Conservation (phyloP, 1,140 invertebrate species). For the Grapholita molesta region DNA sequence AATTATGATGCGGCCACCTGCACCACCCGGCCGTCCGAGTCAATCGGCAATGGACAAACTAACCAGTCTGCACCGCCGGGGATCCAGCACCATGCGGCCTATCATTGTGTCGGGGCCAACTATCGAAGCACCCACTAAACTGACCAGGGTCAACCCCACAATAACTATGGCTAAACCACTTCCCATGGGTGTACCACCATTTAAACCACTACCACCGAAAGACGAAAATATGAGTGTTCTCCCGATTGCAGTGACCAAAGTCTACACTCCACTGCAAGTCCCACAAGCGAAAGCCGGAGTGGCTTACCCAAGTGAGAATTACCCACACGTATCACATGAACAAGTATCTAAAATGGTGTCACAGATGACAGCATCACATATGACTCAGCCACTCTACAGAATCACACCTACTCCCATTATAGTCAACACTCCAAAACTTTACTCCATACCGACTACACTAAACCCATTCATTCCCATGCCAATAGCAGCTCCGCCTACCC, state of each 20-base stretch:
- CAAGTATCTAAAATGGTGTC: slow-evolving; percentile 67
- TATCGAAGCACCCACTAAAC: slow-evolving; percentile 28
- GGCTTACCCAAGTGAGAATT: slow-evolving; percentile 68
- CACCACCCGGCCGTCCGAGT: slow-evolving; percentile 48
- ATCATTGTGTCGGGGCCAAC: slow-evolving; percentile 50
- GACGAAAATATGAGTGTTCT: slow-evolving; percentile 68
- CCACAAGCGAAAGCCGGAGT: slow-evolving; percentile 54
- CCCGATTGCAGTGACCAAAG: slow-evolving; percentile 61
- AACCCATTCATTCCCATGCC: slow-evolving; percentile 68
- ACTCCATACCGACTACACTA: slow-evolving; percentile 78
- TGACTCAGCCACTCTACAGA: slow-evolving; percentile 41
- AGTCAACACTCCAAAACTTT: slow-evolving; percentile 42
- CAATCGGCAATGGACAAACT: slow-evolving; percentile 66
- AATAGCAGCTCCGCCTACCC: slow-evolving; percentile 58
- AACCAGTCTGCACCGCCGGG: slow-evolving; percentile 50
- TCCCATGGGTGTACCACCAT: slow-evolving; percentile 82
- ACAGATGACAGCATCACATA: slow-evolving; percentile 63
- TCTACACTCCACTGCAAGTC: slow-evolving; percentile 50
- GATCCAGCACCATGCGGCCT: slow-evolving; percentile 60
- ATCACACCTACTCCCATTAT: slow-evolving; percentile 61
- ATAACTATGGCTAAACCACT: slow-evolving; percentile 77
- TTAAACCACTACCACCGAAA: slow-evolving; percentile 86
- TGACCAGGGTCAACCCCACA: slow-evolving; percentile 37
- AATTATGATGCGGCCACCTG: slow-evolving; percentile 67
- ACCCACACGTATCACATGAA: slow-evolving; percentile 53